Conservation (phyloP, 1,140 invertebrate genomes). For the Lysiphlebus fabarum region DNA sequence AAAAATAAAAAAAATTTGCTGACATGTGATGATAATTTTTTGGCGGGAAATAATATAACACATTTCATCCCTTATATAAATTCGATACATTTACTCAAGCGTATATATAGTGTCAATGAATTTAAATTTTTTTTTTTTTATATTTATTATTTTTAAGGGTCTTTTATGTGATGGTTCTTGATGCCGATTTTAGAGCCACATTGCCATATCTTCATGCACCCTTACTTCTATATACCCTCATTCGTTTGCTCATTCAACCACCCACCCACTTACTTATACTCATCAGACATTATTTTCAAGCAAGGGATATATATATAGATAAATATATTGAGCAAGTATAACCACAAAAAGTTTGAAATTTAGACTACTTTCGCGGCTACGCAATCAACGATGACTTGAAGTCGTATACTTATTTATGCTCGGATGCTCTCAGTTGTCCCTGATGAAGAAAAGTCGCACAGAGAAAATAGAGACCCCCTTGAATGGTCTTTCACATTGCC, state of each 20-base stretch:
- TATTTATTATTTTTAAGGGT: slow-evolving; percentile 41
- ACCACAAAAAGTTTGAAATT: too few species aligned
- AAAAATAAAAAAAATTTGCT: too few species aligned
- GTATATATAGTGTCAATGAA: slow-evolving; percentile 52
- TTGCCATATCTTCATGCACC: slow-evolving; percentile 3
- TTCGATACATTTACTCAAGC: slow-evolving; percentile 32
- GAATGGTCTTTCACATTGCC: neutral
- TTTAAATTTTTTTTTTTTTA: slow-evolving; percentile 46
- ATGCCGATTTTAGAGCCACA: slow-evolving; percentile 46
- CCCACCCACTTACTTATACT: neutral
- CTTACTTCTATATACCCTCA: neutral
- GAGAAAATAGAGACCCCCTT: neutral
- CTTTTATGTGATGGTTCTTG: slow-evolving; percentile 39
- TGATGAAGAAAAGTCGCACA: slow-evolving; percentile 6
- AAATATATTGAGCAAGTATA: too few species aligned
- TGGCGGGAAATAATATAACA: slow-evolving; percentile 8
- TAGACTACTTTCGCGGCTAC: slow-evolving; percentile 30
- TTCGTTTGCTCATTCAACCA: slow-evolving; percentile 4
- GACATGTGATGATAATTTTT: too few species aligned
- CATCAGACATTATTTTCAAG: slow-evolving; percentile 9
- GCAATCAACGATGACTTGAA: slow-evolving; percentile 48
- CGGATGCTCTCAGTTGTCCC: slow-evolving; percentile 37
- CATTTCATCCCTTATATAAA: slow-evolving; percentile 3
- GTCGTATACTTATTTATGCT: slow-evolving; percentile 50
- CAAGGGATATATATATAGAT: slow-evolving; percentile 6